phyloP scores from a whole-genome alignment of 2,113 vertebrate genomes.

The Himantopus leucocephalus region DNA sequence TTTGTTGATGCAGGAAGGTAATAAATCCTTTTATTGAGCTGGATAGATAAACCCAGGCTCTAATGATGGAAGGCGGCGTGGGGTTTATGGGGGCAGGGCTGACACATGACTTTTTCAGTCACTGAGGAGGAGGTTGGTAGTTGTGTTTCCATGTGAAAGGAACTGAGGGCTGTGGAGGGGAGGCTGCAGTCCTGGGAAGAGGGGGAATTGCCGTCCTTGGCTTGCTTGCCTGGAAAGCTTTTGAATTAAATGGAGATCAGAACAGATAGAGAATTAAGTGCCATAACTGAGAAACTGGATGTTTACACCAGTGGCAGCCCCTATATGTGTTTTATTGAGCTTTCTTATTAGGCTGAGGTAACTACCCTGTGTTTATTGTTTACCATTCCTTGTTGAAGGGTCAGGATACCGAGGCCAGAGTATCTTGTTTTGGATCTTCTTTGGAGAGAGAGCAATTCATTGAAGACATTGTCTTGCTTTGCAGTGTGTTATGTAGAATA shows the following conservation, averaged over 20 bases:
- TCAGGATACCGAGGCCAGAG: background rate
- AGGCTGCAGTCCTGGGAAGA: background rate
- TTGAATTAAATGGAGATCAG: background rate
- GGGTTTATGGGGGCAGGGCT: background rate
- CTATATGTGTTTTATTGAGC: background rate
- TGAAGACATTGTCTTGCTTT: background rate
- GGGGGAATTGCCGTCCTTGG: background rate
- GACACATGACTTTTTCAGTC: background rate
- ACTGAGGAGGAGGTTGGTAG: background rate
- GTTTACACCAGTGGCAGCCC: background rate
- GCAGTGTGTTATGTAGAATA: background rate
- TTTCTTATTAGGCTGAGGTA: background rate
- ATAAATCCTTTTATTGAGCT: background rate
- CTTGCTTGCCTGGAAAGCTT: background rate
- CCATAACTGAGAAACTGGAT: background rate
- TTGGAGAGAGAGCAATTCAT: background rate
- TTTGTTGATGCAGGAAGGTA: background rate
- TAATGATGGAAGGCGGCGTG: rapidly evolving
- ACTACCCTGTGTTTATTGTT: background rate
- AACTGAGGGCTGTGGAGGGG: background rate
- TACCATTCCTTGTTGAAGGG: background rate
- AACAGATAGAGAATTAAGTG: background rate
- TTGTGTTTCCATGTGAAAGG: background rate
- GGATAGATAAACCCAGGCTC: background rate
- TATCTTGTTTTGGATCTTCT: background rate